Conservation (phyloP, 2,888 invertebrate genomes). For the Pyralis farinalis region DNA sequence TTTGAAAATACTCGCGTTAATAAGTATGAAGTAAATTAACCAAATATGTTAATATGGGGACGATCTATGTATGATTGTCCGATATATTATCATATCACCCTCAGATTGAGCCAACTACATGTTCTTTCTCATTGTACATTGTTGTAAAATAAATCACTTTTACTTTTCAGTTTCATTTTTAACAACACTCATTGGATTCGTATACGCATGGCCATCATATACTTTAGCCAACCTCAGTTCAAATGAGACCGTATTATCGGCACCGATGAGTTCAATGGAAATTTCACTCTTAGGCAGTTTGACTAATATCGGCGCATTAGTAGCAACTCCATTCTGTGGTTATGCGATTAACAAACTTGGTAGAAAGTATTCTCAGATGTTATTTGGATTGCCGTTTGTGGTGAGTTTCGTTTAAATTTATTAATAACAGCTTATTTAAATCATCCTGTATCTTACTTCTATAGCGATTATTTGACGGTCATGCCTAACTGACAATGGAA, state of each 20-base stretch:
- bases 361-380: conserved; percentile 41
- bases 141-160: too few relatives aligned
- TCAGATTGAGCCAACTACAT: too few relatives aligned
- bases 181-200: conserved; percentile 38
- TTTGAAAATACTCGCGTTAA: too few relatives aligned
- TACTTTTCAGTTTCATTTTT: conserved; percentile 41
- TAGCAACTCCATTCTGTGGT: conserved; percentile 54
- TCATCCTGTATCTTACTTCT: too few relatives aligned
- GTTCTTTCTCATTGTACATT: too few relatives aligned
- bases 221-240: conserved; percentile 45
- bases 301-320: conserved; percentile 44
- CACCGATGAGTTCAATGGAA: conserved; percentile 48
- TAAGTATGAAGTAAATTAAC: too few relatives aligned
- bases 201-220: conserved; percentile 56
- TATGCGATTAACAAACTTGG: conserved; percentile 52
- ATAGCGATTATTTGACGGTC: too few relatives aligned
- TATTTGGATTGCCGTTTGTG: conserved; percentile 48
- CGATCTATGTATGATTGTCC: too few relatives aligned
- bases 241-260: conserved; percentile 38
- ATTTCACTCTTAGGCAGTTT: conserved; percentile 45
- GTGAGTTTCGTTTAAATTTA: conserved; percentile 34
- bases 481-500: too few relatives aligned
- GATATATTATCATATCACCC: too few relatives aligned
- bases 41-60: too few relatives aligned
- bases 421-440: too few relatives aligned